Conservation (phyloP, 2,113 vertebrate genomes). For the Perca fluviatilis region DNA sequence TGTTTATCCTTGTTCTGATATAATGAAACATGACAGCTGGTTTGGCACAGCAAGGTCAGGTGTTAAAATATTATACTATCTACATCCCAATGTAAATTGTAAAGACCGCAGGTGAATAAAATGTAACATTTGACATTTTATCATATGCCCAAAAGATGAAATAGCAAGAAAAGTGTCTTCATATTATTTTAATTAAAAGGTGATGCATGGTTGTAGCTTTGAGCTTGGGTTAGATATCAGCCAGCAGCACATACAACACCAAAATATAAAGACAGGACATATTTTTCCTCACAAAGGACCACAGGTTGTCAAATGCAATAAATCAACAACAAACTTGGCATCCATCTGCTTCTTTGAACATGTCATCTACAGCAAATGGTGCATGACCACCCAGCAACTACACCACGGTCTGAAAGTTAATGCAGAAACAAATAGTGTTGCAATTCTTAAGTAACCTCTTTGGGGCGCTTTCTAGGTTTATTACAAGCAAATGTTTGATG, state of each 20-base stretch:
- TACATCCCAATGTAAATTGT: neutral
- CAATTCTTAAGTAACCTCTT: conserved; percentile 4
- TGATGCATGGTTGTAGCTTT: conserved; percentile 27
- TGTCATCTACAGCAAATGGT: conserved; percentile 51
- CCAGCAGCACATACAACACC: conserved; percentile 29
- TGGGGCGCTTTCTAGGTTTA: neutral
- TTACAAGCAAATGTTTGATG: neutral
- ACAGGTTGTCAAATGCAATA: conserved; percentile 49
- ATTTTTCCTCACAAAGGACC: conserved; percentile 40
- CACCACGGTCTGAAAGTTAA: conserved; percentile 17
- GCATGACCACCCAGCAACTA: conserved; percentile 47
- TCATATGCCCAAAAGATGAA: conserved; percentile 7
- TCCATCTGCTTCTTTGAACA: conserved; percentile 51
- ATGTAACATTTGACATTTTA: neutral
- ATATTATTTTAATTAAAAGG: conserved; percentile 46
- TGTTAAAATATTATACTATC: conserved; percentile 2
- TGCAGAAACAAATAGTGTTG: neutral
- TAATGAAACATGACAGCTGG: conserved; percentile 2
- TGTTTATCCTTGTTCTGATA: conserved; percentile 27
- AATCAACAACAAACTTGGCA: conserved; percentile 34
- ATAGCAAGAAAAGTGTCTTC: conserved; percentile 36
- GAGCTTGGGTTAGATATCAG: neutral
- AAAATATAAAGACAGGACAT: conserved; percentile 46
- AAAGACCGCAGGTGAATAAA: neutral
- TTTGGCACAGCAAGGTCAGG: neutral